phyloP scores from a whole-genome alignment of 2,797 vertebrate species.

The Hypotaenidia okinawae region DNA sequence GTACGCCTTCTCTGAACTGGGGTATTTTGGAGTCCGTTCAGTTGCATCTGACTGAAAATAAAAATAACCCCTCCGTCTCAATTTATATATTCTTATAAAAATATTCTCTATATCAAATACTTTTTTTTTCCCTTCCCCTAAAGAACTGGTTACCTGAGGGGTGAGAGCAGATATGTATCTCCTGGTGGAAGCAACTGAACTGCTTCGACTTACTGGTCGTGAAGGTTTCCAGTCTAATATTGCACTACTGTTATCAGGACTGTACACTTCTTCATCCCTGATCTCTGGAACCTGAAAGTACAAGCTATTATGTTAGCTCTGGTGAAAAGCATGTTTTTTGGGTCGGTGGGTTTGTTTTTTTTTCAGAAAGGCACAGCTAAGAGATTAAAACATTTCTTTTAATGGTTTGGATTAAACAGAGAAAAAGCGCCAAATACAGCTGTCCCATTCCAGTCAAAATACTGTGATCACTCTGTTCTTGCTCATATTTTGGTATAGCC shows the following conservation, averaged over 20 bases:
- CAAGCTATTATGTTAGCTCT: not conserved
- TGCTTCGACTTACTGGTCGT: conserved; percentile 63
- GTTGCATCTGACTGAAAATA: conserved; percentile 75
- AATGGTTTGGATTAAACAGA: not conserved
- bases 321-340: not conserved
- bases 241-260: conserved; percentile 78
- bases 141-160: conserved; percentile 77
- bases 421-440: not conserved
- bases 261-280: conserved; percentile 82
- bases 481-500: not conserved
- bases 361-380: not conserved
- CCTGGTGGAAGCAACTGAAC: conserved; percentile 68
- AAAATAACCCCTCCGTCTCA: not conserved
- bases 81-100: not conserved
- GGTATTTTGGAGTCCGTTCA: conserved; percentile 52
- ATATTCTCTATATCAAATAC: not conserved
- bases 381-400: not conserved
- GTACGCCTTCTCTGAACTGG: conserved; percentile 87
- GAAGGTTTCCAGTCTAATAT: conserved; percentile 82
- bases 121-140: not conserved
- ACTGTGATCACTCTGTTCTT: not conserved
- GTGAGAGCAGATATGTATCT: conserved; percentile 86
- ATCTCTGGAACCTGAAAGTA: conserved; percentile 83
- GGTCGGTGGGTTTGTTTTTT: too few relatives aligned
- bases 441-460: not conserved